phyloP scores from a whole-genome alignment of 2,888 invertebrate species.

The Venusia cambrica region DNA sequence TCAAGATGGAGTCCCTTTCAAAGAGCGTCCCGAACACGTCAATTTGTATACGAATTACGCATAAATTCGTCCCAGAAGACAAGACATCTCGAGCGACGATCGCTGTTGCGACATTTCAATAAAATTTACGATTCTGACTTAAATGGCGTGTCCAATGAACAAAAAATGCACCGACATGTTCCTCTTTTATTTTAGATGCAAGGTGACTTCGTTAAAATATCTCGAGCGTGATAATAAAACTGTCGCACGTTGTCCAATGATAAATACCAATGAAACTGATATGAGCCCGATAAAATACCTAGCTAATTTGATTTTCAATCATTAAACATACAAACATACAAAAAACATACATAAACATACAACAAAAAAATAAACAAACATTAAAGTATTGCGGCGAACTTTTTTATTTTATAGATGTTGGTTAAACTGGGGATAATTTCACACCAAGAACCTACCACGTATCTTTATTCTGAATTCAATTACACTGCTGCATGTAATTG shows the following conservation, averaged over 20 bases:
- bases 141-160: constrained; percentile 75
- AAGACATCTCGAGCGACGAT: constrained; percentile 77
- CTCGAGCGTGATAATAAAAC: constrained; percentile 68
- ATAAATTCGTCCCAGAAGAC: constrained; percentile 78
- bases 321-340: too few relatives aligned
- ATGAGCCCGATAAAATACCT: constrained; percentile 42
- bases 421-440: too few relatives aligned
- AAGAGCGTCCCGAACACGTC: constrained; percentile 69
- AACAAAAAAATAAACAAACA: constrained; percentile 35
- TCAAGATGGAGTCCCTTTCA: constrained; percentile 63
- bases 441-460: too few relatives aligned
- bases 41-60: constrained; percentile 80
- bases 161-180: constrained; percentile 69
- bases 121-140: constrained; percentile 81
- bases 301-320: constrained; percentile 38
- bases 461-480: constrained; percentile 4
- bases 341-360: too few relatives aligned
- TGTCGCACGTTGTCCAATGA: constrained; percentile 57
- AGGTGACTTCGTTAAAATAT: constrained; percentile 76
- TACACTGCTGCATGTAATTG: neutral
- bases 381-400: too few relatives aligned
- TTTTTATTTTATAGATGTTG: too few relatives aligned
- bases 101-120: constrained; percentile 79
- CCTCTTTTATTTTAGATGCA: constrained; percentile 73
- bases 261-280: constrained; percentile 61